Conservation (phyloP, 2,888 invertebrate genomes). For the Drosophila borealis region DNA sequence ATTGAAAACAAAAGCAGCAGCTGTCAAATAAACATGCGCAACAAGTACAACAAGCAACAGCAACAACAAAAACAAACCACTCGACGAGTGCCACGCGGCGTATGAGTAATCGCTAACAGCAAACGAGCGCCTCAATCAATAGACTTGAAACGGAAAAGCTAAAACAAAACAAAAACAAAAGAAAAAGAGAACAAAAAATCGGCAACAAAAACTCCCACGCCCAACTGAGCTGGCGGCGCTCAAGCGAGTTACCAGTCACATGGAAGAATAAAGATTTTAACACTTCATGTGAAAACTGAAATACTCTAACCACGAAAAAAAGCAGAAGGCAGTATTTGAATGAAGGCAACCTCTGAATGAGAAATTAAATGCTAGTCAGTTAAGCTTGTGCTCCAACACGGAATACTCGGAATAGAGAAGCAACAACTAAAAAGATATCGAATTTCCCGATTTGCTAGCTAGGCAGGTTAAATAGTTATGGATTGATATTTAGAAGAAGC, state of each 20-base stretch:
- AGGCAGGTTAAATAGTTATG: too few relatives aligned
- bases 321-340: too few relatives aligned
- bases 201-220: constrained; percentile 42
- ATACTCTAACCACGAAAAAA: background rate
- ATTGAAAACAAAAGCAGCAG: constrained; percentile 35
- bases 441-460: too few relatives aligned
- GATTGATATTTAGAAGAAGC: too few relatives aligned
- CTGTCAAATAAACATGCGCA: constrained; percentile 54
- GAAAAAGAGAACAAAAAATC: constrained; percentile 6
- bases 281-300: constrained; percentile 6
- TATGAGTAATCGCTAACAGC: constrained; percentile 61
- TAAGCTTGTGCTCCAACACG: too few relatives aligned
- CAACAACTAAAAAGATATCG: too few relatives aligned
- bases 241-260: constrained; percentile 7
- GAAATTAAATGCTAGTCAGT: too few relatives aligned
- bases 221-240: constrained; percentile 22
- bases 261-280: background rate
- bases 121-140: constrained; percentile 61
- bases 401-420: too few relatives aligned
- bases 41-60: constrained; percentile 44
- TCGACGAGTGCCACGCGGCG: constrained; percentile 55
- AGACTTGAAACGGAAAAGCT: constrained; percentile 26
- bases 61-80: constrained; percentile 11
- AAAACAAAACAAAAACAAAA: constrained; percentile 9
- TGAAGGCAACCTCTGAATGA: too few relatives aligned